phyloP scores from a whole-genome alignment of 2,797 vertebrate species.

The Poecilia gillii region DNA sequence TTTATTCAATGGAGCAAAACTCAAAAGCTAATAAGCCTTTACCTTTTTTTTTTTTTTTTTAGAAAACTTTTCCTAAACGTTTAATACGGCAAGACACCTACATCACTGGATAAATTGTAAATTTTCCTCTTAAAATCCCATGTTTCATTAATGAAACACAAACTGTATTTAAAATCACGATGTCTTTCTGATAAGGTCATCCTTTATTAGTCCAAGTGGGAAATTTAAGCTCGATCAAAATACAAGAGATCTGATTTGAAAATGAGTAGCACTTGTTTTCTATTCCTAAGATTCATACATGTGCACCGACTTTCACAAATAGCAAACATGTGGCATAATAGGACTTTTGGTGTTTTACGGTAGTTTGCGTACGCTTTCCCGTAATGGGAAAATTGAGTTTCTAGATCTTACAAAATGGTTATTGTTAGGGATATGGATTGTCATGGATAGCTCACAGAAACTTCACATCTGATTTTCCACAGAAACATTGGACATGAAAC shows the following conservation, averaged over 20 bases:
- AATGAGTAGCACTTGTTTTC: not conserved
- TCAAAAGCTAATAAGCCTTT: not conserved
- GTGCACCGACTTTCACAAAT: not conserved
- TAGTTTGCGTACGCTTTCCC: not conserved
- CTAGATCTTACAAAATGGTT: not conserved
- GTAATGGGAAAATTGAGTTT: not conserved
- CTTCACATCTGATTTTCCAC: not conserved
- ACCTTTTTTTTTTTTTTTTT: not conserved
- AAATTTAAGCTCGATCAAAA: not conserved
- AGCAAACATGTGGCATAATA: not conserved
- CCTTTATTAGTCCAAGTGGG: too few relatives aligned
- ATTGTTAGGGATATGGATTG: not conserved
- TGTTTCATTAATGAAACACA: not conserved
- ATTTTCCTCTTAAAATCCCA: not conserved
- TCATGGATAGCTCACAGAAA: not conserved
- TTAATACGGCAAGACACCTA: not conserved
- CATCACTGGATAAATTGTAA: not conserved
- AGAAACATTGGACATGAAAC: not conserved
- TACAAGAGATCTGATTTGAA: not conserved
- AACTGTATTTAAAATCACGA: not conserved
- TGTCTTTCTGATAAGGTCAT: not conserved
- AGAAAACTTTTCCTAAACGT: not conserved
- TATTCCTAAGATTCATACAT: too few relatives aligned
- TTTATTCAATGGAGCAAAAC: not conserved
- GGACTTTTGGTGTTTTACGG: not conserved